Percentiles rank a stretch among this genome's conserved stretches.
Evolutionary conservation across 2,113 vertebrate genomes (phyloP).

Genomic region (Damaliscus lunatus): DNA sequence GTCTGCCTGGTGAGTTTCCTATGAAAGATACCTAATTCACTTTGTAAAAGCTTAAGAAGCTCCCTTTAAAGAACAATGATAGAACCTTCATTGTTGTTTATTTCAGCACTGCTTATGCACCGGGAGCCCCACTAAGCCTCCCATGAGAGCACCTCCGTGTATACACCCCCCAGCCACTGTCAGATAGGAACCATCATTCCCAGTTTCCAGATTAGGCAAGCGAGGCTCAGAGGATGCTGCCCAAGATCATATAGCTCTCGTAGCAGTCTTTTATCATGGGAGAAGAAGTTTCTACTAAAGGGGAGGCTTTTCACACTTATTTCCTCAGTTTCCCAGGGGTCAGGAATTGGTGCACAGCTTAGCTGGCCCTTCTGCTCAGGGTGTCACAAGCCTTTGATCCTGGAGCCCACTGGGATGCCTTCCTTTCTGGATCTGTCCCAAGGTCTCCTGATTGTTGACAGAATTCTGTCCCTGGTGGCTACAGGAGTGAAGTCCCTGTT

Average conservation of each 20-base stretch:
- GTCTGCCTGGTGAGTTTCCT: neutral
- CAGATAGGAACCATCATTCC: too few relatives aligned
- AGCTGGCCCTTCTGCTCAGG: neutral
- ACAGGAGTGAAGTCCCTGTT: fast-evolving
- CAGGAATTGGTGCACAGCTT: too few relatives aligned
- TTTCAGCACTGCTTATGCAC: fast-evolving
- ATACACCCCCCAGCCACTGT: neutral
- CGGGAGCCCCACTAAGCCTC: fast-evolving
- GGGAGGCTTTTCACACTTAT: neutral
- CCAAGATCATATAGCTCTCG: fast-evolving
- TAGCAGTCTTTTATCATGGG: fast-evolving
- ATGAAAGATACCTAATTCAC: neutral
- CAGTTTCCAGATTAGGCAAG: neutral
- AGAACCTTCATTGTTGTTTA: fast-evolving
- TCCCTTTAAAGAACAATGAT: neutral
- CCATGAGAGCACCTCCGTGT: fast-evolving
- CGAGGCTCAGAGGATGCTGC: neutral
- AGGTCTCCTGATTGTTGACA: neutral
- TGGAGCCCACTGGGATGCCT: neutral
- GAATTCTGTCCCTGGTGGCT: neutral
- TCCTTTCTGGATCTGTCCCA: neutral
- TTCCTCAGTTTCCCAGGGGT: neutral
- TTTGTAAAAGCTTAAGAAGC: neutral
- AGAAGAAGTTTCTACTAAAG: too few relatives aligned
- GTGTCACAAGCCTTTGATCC: too few relatives aligned